Evolutionary conservation across 2,888 invertebrate genomes (phyloP).

Genomic region (Ichneumon xanthorius): DNA sequence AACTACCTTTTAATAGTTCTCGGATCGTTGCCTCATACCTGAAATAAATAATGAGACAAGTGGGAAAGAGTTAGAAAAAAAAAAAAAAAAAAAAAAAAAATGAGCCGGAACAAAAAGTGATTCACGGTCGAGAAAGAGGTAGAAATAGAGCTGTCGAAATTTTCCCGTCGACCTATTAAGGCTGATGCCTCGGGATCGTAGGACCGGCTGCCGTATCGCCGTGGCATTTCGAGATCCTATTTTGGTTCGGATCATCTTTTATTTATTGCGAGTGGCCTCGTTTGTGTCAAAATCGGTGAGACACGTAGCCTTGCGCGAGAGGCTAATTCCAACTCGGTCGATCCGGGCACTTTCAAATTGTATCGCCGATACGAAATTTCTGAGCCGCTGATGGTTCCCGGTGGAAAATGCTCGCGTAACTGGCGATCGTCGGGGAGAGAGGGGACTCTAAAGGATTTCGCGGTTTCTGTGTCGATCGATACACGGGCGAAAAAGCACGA

Average conservation of each 20-base stretch:
- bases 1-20: constrained; percentile 44
- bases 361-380: constrained; percentile 8
- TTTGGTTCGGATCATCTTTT: neutral
- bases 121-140: neutral
- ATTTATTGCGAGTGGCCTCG: constrained; percentile 3
- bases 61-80: neutral
- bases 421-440: neutral
- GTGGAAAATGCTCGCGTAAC: neutral
- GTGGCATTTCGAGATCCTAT: constrained; percentile 2
- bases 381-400: neutral
- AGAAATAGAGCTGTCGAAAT: neutral
- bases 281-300: neutral
- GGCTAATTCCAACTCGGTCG: neutral
- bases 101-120: neutral
- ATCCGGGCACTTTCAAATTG: constrained; percentile 2
- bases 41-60: constrained; percentile 15
- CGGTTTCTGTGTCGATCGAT: neutral
- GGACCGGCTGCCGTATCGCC: neutral
- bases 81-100: neutral
- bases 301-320: neutral
- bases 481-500: neutral
- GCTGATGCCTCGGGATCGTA: neutral
- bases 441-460: neutral
- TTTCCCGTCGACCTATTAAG: neutral
- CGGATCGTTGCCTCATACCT: constrained; percentile 15